phyloP scores from a whole-genome alignment of 2,113 vertebrate genomes.

The Microcebus murinus region DNA sequence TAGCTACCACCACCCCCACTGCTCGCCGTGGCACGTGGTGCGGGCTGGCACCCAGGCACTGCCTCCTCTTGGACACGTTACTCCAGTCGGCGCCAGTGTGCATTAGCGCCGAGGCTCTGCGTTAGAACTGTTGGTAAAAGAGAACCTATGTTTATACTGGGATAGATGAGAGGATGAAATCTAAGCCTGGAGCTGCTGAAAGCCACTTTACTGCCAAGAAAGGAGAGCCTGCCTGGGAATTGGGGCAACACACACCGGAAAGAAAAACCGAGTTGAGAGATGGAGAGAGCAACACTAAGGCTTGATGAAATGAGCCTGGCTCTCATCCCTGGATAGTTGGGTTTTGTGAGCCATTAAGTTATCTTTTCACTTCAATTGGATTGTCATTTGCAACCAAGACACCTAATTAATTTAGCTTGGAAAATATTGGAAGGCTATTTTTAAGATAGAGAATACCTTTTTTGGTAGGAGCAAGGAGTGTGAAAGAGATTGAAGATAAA shows the following conservation, averaged over 20 bases:
- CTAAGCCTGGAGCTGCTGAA: background rate
- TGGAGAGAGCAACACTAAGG: background rate
- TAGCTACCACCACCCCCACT: background rate
- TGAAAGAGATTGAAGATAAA: background rate
- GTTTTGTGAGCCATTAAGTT: constrained; percentile 16
- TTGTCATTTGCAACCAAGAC: constrained; percentile 40
- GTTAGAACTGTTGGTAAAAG: background rate
- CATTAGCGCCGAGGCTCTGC: background rate
- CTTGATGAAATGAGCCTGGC: background rate
- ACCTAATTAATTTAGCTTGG: constrained; percentile 41
- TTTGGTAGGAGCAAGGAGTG: background rate
- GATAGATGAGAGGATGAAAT: background rate
- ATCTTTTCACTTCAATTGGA: constrained; percentile 43
- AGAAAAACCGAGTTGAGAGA: background rate
- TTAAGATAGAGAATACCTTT: background rate
- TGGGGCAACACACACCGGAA: background rate
- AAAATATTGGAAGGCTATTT: constrained; percentile 25
- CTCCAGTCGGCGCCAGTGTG: background rate
- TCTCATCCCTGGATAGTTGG: background rate
- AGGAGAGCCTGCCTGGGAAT: background rate
- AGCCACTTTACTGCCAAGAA: background rate
- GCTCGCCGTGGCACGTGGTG: accelerated
- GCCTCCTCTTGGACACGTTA: too few relatives aligned
- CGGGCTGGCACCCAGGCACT: background rate
- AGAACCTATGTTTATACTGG: background rate